Conservation (phyloP, 2,113 vertebrate genomes). For the Tragulus kanchil region DNA sequence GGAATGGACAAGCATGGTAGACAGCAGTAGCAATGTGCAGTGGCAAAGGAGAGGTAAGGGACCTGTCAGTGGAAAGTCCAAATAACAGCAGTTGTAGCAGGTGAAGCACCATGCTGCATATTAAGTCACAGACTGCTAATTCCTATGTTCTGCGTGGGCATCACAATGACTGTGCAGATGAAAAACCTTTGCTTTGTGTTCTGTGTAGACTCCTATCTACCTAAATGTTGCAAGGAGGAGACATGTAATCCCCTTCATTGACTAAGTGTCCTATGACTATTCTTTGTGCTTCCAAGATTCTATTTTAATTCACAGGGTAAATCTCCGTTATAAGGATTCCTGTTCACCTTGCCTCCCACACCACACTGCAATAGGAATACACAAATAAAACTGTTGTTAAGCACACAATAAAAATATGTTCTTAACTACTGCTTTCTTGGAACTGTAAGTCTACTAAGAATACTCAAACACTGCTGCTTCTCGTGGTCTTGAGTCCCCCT, state of each 20-base stretch:
- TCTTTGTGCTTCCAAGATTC: conserved; percentile 16
- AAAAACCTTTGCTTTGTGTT: conserved; percentile 8
- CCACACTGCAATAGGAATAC: background rate
- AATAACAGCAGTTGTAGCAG: background rate
- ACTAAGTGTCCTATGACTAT: background rate
- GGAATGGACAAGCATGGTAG: background rate
- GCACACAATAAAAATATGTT: background rate
- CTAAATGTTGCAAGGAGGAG: conserved; percentile 26
- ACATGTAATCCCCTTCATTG: background rate
- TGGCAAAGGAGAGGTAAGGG: background rate
- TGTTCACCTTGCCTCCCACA: background rate
- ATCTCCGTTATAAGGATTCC: background rate
- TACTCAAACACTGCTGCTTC: background rate
- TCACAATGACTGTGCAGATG: background rate
- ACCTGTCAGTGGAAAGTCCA: background rate
- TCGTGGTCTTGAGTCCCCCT: background rate
- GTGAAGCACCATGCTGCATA: background rate
- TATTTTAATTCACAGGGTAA: conserved; percentile 34
- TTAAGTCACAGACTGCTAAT: background rate
- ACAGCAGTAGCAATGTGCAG: background rate
- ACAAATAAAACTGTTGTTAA: conserved; percentile 27
- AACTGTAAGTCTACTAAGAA: background rate
- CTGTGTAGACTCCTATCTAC: background rate
- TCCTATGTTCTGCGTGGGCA: background rate
- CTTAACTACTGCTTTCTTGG: conserved; percentile 33